phyloP scores from a whole-genome alignment of 2,888 invertebrate species.

The Leptinotarsa tumamoca region DNA sequence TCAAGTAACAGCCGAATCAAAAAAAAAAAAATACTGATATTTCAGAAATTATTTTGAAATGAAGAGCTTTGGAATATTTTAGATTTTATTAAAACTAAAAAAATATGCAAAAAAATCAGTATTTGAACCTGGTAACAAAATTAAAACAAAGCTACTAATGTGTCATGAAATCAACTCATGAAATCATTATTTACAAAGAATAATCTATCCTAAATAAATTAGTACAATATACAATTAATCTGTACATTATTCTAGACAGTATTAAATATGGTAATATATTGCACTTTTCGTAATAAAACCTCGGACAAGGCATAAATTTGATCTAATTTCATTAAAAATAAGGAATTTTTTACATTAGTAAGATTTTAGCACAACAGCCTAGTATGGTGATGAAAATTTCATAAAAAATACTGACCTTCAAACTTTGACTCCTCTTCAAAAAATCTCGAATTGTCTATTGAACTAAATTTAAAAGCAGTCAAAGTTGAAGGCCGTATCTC shows the following conservation, averaged over 20 bases:
- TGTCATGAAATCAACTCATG: constrained; percentile 5
- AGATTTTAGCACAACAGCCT: constrained; percentile 54
- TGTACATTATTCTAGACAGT: constrained; percentile 49
- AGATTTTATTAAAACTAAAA: constrained; percentile 17
- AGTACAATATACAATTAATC: constrained; percentile 45
- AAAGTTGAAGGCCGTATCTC: constrained; percentile 60
- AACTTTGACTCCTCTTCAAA: constrained; percentile 42
- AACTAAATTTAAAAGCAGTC: constrained; percentile 54
- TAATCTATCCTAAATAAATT: constrained; percentile 28
- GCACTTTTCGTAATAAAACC: constrained; percentile 44
- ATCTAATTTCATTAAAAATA: constrained; percentile 46
- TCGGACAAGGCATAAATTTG: constrained; percentile 44
- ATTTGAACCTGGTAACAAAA: constrained; percentile 20
- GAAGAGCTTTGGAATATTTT: not conserved
- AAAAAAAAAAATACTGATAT: not conserved
- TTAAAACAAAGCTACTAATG: constrained; percentile 20
- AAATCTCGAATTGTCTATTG: constrained; percentile 21
- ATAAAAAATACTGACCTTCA: constrained; percentile 39
- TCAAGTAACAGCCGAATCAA: no score
- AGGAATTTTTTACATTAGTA: constrained; percentile 43
- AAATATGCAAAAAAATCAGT: constrained; percentile 13
- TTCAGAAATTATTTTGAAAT: no score
- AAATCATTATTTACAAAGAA: constrained; percentile 15
- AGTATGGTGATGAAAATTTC: constrained; percentile 47
- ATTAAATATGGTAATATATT: constrained; percentile 41